These are phyloP conservation scores for Bergia puertoricense DNA, from an alignment of 92 coral and sea anemone genomes.

Conservation along the genomic window DNA sequence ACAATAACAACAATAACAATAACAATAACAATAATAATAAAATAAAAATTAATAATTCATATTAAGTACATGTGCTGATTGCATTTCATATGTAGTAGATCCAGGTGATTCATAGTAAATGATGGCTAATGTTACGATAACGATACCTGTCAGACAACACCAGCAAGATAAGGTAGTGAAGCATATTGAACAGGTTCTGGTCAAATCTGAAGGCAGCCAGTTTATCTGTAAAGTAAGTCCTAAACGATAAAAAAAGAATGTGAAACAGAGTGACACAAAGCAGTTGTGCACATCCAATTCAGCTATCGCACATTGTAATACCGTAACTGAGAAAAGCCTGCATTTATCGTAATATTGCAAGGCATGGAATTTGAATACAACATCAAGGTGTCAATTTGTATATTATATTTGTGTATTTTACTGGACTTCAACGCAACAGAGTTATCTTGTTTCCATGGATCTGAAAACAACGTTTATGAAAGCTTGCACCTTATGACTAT, in stretches of 20 bases:
- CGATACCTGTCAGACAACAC: conserved; percentile 65
- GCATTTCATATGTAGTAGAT: not conserved
- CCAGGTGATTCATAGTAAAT: not conserved
- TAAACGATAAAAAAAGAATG: not conserved
- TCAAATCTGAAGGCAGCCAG: conserved; percentile 53
- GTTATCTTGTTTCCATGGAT: too few species aligned
- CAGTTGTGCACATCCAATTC: too few species aligned
- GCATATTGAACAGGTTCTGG: conserved; percentile 60
- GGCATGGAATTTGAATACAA: too few species aligned
- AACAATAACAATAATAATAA: not conserved
- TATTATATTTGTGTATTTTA: too few species aligned
- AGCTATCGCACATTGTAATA: too few species aligned
- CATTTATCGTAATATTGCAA: too few species aligned
- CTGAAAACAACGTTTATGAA: too few species aligned
- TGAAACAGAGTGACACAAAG: too few species aligned
- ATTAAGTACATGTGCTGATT: not conserved
- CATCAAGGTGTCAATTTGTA: too few species aligned
- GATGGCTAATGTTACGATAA: not conserved
- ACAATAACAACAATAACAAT: not conserved
- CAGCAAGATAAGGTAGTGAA: conserved; percentile 70
- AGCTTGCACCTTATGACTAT: too few species aligned
- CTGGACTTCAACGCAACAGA: too few species aligned
- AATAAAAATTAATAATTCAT: not conserved
- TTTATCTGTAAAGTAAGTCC: conserved; percentile 52
- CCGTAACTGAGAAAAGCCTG: too few species aligned